Evolutionary conservation across 2,888 invertebrate genomes (phyloP), one percentile per base, ranked within the genome.

Genomic region (Xylophagus ater): DNA sequence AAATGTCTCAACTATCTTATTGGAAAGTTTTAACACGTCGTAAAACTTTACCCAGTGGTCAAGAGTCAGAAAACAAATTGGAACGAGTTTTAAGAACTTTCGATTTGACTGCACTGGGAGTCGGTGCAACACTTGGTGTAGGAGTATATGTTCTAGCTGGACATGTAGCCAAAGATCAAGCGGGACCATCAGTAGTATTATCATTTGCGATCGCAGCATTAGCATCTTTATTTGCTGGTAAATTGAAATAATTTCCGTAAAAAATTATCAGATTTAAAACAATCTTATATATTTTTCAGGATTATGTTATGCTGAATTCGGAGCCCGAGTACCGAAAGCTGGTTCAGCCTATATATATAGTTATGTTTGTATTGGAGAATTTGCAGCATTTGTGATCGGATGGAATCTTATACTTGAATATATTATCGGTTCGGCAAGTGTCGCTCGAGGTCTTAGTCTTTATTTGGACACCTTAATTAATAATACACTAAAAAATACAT

Each of bases 291-390:
- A 46, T 47, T 47, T 55, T 67, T 20, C 59, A 84, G 84, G 81
- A 19, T 63, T 90, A 9, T 90, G 90, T 54, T 92, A 86, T 62
- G 88, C 89, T 2, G 92, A 92, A 66, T 84, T 90, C 55, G 87
- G 84, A 0, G 79, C 84, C 0, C 66, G 86, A 40, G 81, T 87
- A 0, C 89, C 89, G 0, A 76, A 77, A 50, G 85, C 88, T 0
- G 90, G 92, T 0, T 88, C 89, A 0, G 87, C 89, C 0, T 93
- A 90, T 61, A 74, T 83, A 24, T 93, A 92, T 67, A 85, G 84
- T 44, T 64, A 63, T 46, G 81, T 88, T 14, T 80, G 85, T 17
- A 74, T 90, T 28, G 92, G 92, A 1, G 89, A 92, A 65, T 71
- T 88, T 48, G 71, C 78, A 30, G 92, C 89, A 1, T 93, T 92